A percentile compares a stretch with the other conserved stretches of the same genome.
phyloP scores from a whole-genome alignment of 2,888 invertebrate species.

The Peribatodes rhomboidaria region DNA sequence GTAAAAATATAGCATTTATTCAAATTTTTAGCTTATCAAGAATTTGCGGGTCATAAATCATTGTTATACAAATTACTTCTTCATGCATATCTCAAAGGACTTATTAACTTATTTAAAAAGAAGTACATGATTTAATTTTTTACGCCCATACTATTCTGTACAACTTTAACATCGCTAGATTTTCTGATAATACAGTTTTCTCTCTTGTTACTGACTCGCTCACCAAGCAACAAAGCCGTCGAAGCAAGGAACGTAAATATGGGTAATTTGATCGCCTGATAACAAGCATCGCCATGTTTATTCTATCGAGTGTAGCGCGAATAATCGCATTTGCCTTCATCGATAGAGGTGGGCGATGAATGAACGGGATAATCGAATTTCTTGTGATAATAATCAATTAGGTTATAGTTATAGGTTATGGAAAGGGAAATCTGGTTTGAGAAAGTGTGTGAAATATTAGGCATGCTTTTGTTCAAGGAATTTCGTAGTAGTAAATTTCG shows the following conservation, averaged over 20 bases:
- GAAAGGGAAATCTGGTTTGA: not conserved
- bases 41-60: too few species aligned
- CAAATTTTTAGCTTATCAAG: too few species aligned
- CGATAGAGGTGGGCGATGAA: conserved; percentile 37
- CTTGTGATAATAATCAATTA: conserved; percentile 3
- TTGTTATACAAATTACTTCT: too few species aligned
- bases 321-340: conserved; percentile 47
- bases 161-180: too few species aligned
- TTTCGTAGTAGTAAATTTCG: too few species aligned
- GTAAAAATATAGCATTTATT: too few species aligned
- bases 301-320: conserved; percentile 46
- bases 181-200: conserved; percentile 17
- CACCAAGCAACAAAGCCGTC: conserved; percentile 23
- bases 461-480: too few species aligned
- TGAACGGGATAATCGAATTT: conserved; percentile 28
- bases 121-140: too few species aligned
- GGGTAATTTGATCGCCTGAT: conserved; percentile 53
- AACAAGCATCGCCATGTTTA: conserved; percentile 53
- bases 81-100: too few species aligned
- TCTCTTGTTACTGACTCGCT: conserved; percentile 18
- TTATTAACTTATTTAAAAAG: too few species aligned
- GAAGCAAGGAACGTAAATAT: conserved; percentile 50
- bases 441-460: too few species aligned
- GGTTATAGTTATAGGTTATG: not conserved
- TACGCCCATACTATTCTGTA: too few species aligned